phyloP scores from a whole-genome alignment of 2,797 vertebrate species.

The Apogon talboti region DNA sequence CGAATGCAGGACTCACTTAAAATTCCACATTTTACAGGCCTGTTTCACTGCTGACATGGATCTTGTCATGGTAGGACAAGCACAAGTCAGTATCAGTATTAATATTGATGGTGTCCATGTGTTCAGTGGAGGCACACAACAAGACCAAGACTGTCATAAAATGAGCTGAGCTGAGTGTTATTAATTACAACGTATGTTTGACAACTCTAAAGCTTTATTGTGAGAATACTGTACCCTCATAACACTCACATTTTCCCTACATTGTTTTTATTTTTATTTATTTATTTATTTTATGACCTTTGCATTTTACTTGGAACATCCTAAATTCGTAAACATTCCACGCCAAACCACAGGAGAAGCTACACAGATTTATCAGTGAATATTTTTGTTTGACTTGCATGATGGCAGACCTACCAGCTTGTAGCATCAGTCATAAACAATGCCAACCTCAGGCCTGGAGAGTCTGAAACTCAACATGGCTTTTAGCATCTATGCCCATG shows the following conservation, averaged over 20 bases:
- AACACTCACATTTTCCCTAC: conserved; percentile 7
- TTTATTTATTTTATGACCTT: background rate
- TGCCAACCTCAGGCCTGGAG: background rate
- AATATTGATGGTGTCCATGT: background rate
- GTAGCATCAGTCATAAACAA: conserved; percentile 6
- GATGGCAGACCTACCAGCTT: background rate
- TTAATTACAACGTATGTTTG: conserved; percentile 43
- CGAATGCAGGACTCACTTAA: background rate
- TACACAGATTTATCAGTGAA: conserved; percentile 16
- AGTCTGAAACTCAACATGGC: no score
- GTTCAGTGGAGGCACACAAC: background rate
- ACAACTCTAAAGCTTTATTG: conserved; percentile 22
- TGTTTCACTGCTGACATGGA: background rate
- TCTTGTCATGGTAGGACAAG: conserved; percentile 13
- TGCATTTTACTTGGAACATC: conserved; percentile 4
- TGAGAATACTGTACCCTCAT: background rate
- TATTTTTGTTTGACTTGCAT: conserved; percentile 13
- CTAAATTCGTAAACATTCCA: conserved; percentile 28
- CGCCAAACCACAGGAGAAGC: conserved; percentile 5
- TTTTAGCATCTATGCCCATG: no score
- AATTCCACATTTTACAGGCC: background rate
- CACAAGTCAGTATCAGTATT: background rate
- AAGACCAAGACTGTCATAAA: no score
- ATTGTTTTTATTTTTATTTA: no score
- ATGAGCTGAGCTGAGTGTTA: background rate